These are phyloP conservation scores for Myripristis murdjan DNA, from an alignment of 2,797 vertebrate species.

Conservation along the genomic window DNA sequence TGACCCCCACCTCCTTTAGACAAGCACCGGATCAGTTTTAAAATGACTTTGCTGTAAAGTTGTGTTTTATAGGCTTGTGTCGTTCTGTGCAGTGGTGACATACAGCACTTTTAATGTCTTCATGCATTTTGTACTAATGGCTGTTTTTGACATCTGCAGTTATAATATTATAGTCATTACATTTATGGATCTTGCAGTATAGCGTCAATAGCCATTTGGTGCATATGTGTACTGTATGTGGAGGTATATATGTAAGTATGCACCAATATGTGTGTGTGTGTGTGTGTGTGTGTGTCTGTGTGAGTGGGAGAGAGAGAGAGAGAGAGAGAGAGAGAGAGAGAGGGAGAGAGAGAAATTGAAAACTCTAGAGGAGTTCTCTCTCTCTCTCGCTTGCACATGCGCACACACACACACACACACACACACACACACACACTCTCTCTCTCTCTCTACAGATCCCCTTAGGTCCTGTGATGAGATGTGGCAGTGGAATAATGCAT, in stretches of 20 bases:
- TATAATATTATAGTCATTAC: slow-evolving; percentile 20
- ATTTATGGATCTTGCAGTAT: slow-evolving; percentile 10
- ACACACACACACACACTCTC: no score
- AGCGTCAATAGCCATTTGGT: slow-evolving; percentile 3
- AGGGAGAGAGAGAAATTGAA: no score
- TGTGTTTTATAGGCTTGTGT: slow-evolving; percentile 11
- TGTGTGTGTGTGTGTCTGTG: no score
- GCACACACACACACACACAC: no score
- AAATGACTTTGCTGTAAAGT: slow-evolving; percentile 19
- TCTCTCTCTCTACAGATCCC: no score
- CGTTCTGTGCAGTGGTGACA: slow-evolving; percentile 12
- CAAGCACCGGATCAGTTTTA: slow-evolving; percentile 37
- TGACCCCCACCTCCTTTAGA: slow-evolving; percentile 18
- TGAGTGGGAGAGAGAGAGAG: no score
- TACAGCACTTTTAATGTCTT: slow-evolving; percentile 14
- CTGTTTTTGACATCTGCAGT: slow-evolving; percentile 14
- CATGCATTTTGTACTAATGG: slow-evolving; percentile 15
- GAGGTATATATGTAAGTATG: background rate
- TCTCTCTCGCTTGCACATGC: no score
- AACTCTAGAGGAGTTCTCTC: no score
- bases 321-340: no score
- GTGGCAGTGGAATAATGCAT: no score
- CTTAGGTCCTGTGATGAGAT: no score
- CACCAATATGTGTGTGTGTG: background rate
- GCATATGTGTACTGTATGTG: no score